A percentile compares a stretch with the other conserved stretches of the same genome.
These are phyloP conservation scores for Macrosoma leucophasiata DNA, from an alignment of 2,888 invertebrate species.

Conservation along the genomic window DNA sequence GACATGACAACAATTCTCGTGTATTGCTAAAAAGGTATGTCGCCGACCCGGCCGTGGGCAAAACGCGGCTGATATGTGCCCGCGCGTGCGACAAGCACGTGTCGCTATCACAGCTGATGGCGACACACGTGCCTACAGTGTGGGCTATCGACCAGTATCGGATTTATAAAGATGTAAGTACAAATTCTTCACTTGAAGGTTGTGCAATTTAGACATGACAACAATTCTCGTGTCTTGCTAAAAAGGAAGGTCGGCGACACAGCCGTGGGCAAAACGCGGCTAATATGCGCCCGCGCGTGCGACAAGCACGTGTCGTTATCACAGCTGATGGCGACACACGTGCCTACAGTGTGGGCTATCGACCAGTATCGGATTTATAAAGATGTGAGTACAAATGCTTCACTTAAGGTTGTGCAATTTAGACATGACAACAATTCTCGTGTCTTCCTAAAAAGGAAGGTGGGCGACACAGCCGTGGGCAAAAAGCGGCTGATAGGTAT, in stretches of 20 bases:
- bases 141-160: conserved; percentile 99
- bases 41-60: conserved; percentile 96
- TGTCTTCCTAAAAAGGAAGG: no score
- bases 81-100: conserved; percentile 97
- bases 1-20: no score
- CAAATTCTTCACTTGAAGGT: conserved; percentile 1
- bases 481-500: conserved; percentile 96
- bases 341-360: conserved; percentile 98
- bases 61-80: conserved; percentile 96
- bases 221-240: no score
- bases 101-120: conserved; percentile 91
- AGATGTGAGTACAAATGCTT: conserved; percentile 80
- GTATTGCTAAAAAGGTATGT: no score
- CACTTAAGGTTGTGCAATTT: no score
- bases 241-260: conserved; percentile 97
- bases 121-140: conserved; percentile 96
- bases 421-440: no score
- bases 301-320: conserved; percentile 95
- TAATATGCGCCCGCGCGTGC: conserved; percentile 97
- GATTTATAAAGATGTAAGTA: conserved; percentile 93
- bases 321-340: conserved; percentile 94
- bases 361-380: conserved; percentile 97
- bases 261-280: conserved; percentile 95
- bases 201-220: conserved; percentile 98
- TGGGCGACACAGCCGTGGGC: conserved; percentile 96